phyloP scores from a whole-genome alignment of 2,888 invertebrate species.

The Gymnocheta viridis region DNA sequence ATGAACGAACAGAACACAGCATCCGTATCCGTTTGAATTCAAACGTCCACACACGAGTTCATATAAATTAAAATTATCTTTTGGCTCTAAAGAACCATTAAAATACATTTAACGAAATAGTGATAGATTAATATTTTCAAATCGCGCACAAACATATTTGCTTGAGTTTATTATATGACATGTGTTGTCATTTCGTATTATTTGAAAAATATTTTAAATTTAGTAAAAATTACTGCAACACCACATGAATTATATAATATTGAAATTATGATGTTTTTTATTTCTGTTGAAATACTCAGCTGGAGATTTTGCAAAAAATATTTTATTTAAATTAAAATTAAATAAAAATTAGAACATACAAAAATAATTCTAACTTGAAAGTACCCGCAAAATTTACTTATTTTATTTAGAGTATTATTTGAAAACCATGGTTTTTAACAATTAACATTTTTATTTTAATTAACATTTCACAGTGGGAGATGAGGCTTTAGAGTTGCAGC shows the following conservation, averaged over 20 bases:
- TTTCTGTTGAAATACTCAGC: neutral
- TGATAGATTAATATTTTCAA: neutral
- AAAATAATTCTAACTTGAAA: too few species aligned
- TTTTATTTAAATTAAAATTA: neutral
- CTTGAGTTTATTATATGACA: neutral
- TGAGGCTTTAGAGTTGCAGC: too few species aligned
- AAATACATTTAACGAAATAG: neutral
- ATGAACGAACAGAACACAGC: neutral
- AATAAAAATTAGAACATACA: too few species aligned
- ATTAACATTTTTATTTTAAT: too few species aligned
- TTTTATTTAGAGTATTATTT: too few species aligned
- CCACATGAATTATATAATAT: too few species aligned
- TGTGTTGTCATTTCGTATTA: neutral
- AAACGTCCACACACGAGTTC: neutral
- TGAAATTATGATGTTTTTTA: too few species aligned
- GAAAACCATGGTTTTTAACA: too few species aligned
- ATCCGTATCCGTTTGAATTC: slow-evolving; percentile 63
- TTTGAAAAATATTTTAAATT: neutral
- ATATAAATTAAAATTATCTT: slow-evolving; percentile 4
- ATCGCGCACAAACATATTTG: neutral
- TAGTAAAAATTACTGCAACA: neutral
- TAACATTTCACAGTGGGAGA: too few species aligned
- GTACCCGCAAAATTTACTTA: too few species aligned
- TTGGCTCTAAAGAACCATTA: slow-evolving; percentile 35
- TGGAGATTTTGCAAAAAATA: neutral